Conservation (phyloP, 2,888 invertebrate genomes). For the Cryptocheilus praepositus region DNA sequence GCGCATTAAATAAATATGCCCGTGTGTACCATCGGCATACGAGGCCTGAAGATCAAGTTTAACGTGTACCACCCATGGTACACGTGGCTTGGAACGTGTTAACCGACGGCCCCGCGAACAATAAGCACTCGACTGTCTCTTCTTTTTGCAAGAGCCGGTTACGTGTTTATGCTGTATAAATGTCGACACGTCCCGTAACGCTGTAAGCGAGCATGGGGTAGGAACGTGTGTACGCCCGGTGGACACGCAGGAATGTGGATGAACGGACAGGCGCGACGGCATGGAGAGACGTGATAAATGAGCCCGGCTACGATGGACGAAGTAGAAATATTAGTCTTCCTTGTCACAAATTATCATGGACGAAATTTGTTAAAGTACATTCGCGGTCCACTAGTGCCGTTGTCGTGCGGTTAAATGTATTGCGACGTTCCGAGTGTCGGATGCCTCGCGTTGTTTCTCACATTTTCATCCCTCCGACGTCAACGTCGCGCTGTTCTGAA, state of each 20-base stretch:
- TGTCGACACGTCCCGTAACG: slow-evolving; percentile 23
- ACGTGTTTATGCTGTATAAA: slow-evolving; percentile 34
- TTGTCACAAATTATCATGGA: slow-evolving; percentile 44
- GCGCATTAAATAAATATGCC: too few species aligned
- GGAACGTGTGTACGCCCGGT: too few species aligned
- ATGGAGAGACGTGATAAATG: slow-evolving; percentile 37
- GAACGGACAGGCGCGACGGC: too few species aligned
- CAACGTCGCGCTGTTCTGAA: not conserved
- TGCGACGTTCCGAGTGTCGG: slow-evolving; percentile 11
- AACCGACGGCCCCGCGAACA: not conserved
- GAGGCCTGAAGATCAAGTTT: too few species aligned
- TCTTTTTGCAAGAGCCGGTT: slow-evolving; percentile 21
- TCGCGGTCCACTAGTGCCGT: not conserved
- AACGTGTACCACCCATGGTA: too few species aligned
- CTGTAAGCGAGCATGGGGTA: not conserved
- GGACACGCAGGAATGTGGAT: too few species aligned
- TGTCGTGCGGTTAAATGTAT: slow-evolving; percentile 14
- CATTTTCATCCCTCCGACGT: not conserved
- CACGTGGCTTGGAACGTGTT: too few species aligned
- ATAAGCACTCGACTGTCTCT: slow-evolving; percentile 20
- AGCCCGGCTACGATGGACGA: slow-evolving; percentile 14
- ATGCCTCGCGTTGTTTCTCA: not conserved
- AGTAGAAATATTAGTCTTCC: slow-evolving; percentile 46
- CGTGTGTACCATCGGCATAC: too few species aligned
- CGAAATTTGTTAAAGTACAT: slow-evolving; percentile 36